A percentile compares a stretch with the other conserved stretches of the same genome.
phyloP scores from a whole-genome alignment of 1,140 invertebrate genomes.

The Saxidomus purpurata region DNA sequence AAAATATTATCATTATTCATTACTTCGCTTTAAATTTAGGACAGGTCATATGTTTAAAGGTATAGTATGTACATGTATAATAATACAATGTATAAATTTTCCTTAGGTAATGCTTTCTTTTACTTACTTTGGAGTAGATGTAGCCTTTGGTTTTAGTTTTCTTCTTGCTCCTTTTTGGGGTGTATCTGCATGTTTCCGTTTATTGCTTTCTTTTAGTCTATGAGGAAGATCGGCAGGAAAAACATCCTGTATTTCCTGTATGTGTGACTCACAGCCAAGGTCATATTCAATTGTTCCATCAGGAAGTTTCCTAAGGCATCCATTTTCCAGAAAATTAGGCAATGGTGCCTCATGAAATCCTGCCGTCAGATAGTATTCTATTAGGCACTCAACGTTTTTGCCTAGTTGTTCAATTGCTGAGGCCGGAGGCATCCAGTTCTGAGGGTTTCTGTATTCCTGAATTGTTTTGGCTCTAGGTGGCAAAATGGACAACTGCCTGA shows the following conservation, averaged over 20 bases:
- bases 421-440: slow-evolving; percentile 24
- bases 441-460: background rate
- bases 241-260: background rate
- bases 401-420: background rate
- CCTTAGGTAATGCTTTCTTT: too few relatives aligned
- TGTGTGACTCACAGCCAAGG: slow-evolving; percentile 7
- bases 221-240: background rate
- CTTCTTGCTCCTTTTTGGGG: slow-evolving; percentile 1
- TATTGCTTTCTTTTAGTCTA: background rate
- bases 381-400: background rate
- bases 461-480: background rate
- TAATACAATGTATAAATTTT: too few relatives aligned
- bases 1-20: too few relatives aligned
- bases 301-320: background rate
- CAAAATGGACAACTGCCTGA: background rate
- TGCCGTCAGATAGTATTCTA: slow-evolving; percentile 49
- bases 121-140: slow-evolving; percentile 36
- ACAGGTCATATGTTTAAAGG: too few relatives aligned
- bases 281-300: slow-evolving; percentile 24
- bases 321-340: slow-evolving; percentile 44
- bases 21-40: too few relatives aligned
- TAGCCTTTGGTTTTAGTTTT: slow-evolving; percentile 36
- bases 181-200: background rate
- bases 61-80: too few relatives aligned
- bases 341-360: slow-evolving; percentile 10